Percentiles rank a stretch among this genome's conserved stretches.
Conservation (phyloP, 2,113 vertebrate genomes). For the Pelmatolapia mariae region DNA sequence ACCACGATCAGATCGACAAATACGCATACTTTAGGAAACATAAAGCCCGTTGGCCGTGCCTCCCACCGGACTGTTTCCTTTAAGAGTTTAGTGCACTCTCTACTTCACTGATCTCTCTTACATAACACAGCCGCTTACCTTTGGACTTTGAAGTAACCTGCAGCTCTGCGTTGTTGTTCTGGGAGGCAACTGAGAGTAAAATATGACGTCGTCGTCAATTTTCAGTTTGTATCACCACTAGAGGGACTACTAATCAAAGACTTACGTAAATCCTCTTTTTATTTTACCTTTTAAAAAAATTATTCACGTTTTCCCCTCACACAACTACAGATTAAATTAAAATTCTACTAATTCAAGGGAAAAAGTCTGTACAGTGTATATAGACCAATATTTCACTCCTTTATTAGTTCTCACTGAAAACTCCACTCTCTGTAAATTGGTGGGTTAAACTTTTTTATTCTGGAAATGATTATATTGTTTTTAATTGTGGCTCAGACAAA, state of each 20-base stretch:
- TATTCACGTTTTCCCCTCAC: not conserved
- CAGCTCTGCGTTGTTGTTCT: not conserved
- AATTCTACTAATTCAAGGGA: accelerated
- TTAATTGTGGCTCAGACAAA: not conserved
- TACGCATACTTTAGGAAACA: not conserved
- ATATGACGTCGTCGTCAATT: not conserved
- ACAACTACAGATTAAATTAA: not conserved
- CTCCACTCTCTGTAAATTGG: not conserved
- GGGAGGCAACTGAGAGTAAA: not conserved
- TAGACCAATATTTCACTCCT: not conserved
- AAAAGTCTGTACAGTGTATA: accelerated
- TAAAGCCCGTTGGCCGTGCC: not conserved
- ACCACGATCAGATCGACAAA: not conserved
- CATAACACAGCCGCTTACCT: not conserved
- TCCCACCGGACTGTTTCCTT: not conserved
- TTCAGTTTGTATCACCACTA: not conserved
- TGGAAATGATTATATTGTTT: not conserved
- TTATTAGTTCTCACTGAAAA: not conserved
- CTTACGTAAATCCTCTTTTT: not conserved
- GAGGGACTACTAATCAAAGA: not conserved
- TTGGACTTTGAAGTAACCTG: not conserved
- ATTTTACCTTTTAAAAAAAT: not conserved
- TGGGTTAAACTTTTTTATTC: not conserved
- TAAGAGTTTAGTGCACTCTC: not conserved
- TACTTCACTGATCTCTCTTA: not conserved